Evolutionary conservation across 1,140 invertebrate genomes (phyloP), one percentile per base, ranked within the genome.

Genomic region (Reticulitermes speratus): DNA sequence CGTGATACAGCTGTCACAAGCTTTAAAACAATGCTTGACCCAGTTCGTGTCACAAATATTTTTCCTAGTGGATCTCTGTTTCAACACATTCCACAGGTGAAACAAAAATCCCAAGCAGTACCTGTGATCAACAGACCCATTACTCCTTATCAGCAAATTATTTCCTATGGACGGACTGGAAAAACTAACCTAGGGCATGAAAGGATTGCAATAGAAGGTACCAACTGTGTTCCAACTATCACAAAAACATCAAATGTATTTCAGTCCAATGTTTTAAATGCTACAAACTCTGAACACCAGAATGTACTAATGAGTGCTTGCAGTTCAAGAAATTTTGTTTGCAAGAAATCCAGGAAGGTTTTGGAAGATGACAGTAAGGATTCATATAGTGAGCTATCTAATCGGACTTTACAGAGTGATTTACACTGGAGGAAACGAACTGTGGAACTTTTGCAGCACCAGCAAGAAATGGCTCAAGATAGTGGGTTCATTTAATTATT

Each of bases 201-300:
- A 19, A 52, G 30, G 45, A 38, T 45, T 12, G 21, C 9, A 32
- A 52, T 30, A 23, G 84, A 87, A 55, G 75, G 84, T 38, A 59
- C 44, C 3, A 87, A 85, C 44, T 87, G 84, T 87, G 86, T 87
- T n/a, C 86, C 86, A 55, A 86, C 86, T 14, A 85, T 85, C 23
- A 87, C 86, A 21, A 87, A 84, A 82, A 84, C 83, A 14, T 84
- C 83, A 23, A 75, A 87, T 75, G 52, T 55, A 55, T 14, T 55
- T 55, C 52, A 55, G 14, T 55, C 52, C 52, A 55, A 14, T 55
- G 83, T 86, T 30, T 82, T 86, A n/a, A 45, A 44, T 44, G 83
- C 81, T 16, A 65, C 44, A n/a, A 48, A 86, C 38, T 65, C 25
- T 55, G 84, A 8, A 1, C 65, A 25, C 25, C 65, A 30, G 25